Evolutionary conservation across 92 coral and sea anemone species (phyloP), one percentile per base, ranked within the genome.

Genomic region (Anthopleura xanthogrammica): DNA sequence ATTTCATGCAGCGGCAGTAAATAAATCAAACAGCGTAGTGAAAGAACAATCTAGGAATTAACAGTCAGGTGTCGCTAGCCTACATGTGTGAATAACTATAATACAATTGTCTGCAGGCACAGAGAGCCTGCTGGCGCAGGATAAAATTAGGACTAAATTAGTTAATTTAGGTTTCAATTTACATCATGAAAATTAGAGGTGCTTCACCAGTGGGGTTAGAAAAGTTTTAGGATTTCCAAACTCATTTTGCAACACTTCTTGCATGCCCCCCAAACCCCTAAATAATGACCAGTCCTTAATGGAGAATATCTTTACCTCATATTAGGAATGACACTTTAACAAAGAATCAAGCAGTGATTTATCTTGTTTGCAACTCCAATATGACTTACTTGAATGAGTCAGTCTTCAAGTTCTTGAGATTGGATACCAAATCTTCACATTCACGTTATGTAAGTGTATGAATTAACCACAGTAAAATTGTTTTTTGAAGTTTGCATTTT

Each of bases 291-390:
- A 54, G 14, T 62, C 20, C 9, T 8, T 62, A 1, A 4, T 62
- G 70, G 36, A 29, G 36, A 29, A 29, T 29, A 29, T 24, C n/a
- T 40, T 36, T 41, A 7, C 60, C 39, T 40, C 5, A 16, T 23
- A 12, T 80, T 56, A 83, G 81, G 75, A 48, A 77, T 9, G 83
- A 84, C 76, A 79, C 48, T 36, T 20, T 0, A 10, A 11, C 46
- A 40, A 81, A 56, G 46, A 85, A 85, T 60, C 42, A 58, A 41
- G 95, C 92, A 11, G 73, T 85, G 22, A 93, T 93, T 65, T 92
- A 92, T 40, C 86, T 93, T 81, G 86, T 91, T 39, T 93, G 98
- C 75, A 89, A 89, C 41, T 57, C 80, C 10, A 89, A 83, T 60
- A 19, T 93, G 77, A 46, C 82, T 50, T 57, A 62, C 12, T 14